Evolutionary conservation across 2,113 vertebrate genomes (phyloP), one percentile per base, ranked within the genome.

Genomic region (Nerophis ophidion): DNA sequence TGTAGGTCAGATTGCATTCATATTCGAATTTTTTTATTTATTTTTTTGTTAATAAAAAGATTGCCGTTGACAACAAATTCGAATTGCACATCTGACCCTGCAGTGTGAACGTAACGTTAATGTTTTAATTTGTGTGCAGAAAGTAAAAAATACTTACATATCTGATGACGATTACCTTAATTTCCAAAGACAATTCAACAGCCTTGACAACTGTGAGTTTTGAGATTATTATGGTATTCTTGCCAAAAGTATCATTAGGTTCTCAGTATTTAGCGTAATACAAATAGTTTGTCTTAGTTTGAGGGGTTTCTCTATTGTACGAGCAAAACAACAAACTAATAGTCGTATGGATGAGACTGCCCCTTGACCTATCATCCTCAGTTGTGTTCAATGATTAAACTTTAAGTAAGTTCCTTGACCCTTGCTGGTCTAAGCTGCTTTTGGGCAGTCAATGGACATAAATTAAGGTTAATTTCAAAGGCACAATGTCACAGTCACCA

Each of bases 401-500:
- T 65, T 60, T 66, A 51, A 53, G 57, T 61, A 64, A 63, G 58
- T 68, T 67, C 62, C 67, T 77, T 84, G 79, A 86, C 79, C 83
- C 75, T 84, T 82, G 58, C 80, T 77, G 50, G 47, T 34, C 40
- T 83, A 81, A 86, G 68, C 76, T 80, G 74, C 81, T 86, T 89
- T 82, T 74, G 72, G 55, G 65, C 84, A 85, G 84, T 88, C 79
- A 81, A 84, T 79, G 61, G 66, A 84, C 72, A 76, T 61, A 73
- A 78, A 80, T 86, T 85, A 72, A 84, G 81, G 72, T 79, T 86
- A 87, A 84, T 81, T 82, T 75, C 81, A 57, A 71, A 82, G 86
- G 85, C 81, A 87, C 76, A 82, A 80, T 81, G 79, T 86, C 84
- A 84, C 70, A 81, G 61, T 80, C 57, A 73, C 68, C 75, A 80